These are phyloP conservation scores for Parapristionchus giblindavisi DNA, from an alignment of 2,888 invertebrate genomes.

Conservation along the genomic window DNA sequence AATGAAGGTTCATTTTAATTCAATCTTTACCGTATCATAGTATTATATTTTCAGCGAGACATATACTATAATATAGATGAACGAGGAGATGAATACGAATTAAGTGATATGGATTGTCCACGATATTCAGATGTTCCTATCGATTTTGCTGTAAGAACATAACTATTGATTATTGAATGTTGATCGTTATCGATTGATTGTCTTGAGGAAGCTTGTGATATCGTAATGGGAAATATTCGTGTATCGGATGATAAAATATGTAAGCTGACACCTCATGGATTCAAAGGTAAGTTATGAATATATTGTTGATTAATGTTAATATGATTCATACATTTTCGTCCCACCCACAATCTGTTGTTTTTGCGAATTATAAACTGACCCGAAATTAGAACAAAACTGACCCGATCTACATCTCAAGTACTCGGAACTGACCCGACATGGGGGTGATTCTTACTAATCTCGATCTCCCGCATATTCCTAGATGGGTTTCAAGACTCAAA, in stretches of 20 bases:
- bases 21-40: no score
- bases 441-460: no score
- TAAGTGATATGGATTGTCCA: slow-evolving; percentile 42
- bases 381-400: no score
- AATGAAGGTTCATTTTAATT: background rate
- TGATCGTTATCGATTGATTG: background rate
- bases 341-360: no score
- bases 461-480: no score
- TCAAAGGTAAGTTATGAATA: slow-evolving; percentile 36
- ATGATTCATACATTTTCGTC: background rate
- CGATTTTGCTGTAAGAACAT: slow-evolving; percentile 41
- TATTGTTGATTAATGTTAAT: background rate
- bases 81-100: background rate
- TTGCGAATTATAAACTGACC: no score
- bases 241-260: slow-evolving; percentile 46
- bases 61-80: background rate
- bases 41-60: background rate
- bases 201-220: slow-evolving; percentile 50
- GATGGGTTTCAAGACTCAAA: no score
- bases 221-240: slow-evolving; percentile 43
- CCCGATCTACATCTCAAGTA: no score
- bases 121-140: slow-evolving; percentile 45
- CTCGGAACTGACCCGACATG: no score
- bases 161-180: background rate
- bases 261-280: slow-evolving; percentile 44